phyloP scores from a whole-genome alignment of 1,140 invertebrate species.

The Apis laboriosa region DNA sequence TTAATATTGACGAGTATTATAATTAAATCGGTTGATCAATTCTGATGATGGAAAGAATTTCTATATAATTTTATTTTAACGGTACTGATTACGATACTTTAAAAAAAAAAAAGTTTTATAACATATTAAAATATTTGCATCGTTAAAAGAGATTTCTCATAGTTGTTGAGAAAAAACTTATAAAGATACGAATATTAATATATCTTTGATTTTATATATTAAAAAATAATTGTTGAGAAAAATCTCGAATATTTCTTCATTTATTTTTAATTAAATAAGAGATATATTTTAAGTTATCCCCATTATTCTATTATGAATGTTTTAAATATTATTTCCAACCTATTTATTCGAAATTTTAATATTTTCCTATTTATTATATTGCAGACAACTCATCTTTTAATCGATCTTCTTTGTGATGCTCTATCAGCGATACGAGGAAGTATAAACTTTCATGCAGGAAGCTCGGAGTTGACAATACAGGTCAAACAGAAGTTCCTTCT shows the following conservation, averaged over 20 bases:
- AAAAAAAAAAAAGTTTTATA: no score
- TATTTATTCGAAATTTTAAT: not conserved
- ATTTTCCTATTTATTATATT: no score
- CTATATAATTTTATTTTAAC: not conserved
- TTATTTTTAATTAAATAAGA: not conserved
- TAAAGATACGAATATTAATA: no score
- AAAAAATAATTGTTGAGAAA: not conserved
- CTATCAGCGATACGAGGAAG: not conserved
- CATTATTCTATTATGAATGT: no score
- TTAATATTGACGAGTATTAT: not conserved
- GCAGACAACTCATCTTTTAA: not conserved
- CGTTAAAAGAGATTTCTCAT: no score
- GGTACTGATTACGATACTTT: no score
- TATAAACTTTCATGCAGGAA: not conserved
- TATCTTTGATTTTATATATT: no score
- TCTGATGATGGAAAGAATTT: not conserved
- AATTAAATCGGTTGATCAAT: not conserved
- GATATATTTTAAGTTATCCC: no score
- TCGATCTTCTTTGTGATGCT: not conserved
- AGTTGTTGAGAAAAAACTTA: no score
- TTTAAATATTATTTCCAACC: not conserved
- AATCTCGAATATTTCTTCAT: not conserved
- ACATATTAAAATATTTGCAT: no score
- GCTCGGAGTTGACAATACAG: conserved; percentile 6
- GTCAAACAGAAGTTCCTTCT: conserved; percentile 6